Conservation (phyloP, 2,888 invertebrate species). For the Protophormia terraenovae region DNA sequence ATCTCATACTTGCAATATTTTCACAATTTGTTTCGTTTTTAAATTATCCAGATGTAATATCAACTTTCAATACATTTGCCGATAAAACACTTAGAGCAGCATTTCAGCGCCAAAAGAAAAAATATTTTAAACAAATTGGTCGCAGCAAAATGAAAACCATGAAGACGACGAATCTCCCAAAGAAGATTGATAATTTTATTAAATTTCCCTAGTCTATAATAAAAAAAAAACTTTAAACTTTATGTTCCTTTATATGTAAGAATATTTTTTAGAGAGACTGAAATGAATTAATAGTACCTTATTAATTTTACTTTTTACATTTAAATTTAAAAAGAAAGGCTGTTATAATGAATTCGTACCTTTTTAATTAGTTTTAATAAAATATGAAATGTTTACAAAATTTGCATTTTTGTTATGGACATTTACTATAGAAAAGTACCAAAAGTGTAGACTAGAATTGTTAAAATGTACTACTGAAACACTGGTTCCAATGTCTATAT, state of each 20-base stretch:
- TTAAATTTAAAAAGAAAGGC: neutral
- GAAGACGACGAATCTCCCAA: too few species aligned
- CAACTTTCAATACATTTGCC: too few species aligned
- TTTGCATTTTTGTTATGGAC: neutral
- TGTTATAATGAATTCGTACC: neutral
- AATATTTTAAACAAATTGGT: too few species aligned
- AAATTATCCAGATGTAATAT: too few species aligned
- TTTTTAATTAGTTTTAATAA: neutral
- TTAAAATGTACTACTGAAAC: neutral
- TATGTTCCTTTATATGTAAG: too few species aligned
- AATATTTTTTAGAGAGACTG: neutral
- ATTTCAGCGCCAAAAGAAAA: too few species aligned
- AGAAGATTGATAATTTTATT: too few species aligned
- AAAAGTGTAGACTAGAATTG: neutral
- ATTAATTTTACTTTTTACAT: neutral
- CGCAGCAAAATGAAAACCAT: too few species aligned
- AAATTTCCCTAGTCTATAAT: too few species aligned
- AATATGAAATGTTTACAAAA: neutral
- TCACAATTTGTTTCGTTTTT: too few species aligned
- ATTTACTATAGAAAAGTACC: neutral
- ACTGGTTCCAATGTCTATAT: neutral
- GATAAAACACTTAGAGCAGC: too few species aligned
- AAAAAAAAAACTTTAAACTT: too few species aligned
- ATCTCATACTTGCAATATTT: neutral
- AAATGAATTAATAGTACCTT: neutral